phyloP scores from a whole-genome alignment of 2,797 vertebrate species.

The Petrocephalus schoutedeni region DNA sequence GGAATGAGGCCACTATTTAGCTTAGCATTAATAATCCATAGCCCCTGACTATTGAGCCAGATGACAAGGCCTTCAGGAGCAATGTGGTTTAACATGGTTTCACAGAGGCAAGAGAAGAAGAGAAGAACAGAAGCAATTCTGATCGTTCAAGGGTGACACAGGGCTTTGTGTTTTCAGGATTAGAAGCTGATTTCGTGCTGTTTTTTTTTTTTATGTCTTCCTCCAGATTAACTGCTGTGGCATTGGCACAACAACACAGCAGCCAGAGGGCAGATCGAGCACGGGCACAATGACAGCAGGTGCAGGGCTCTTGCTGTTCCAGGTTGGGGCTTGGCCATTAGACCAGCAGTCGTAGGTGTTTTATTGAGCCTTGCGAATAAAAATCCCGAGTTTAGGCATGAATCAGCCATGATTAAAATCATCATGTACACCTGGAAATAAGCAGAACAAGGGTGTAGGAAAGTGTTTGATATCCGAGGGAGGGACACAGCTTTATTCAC shows the following conservation, averaged over 20 bases:
- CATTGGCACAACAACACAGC: neutral
- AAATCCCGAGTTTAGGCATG: neutral
- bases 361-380: neutral
- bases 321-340: neutral
- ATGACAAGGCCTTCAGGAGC: neutral
- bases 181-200: neutral
- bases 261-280: neutral
- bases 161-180: neutral
- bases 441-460: neutral
- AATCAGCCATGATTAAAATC: neutral
- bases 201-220: neutral
- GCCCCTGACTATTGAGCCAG: neutral
- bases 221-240: neutral
- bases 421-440: neutral
- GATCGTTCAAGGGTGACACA: neutral
- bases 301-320: no score
- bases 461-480: neutral
- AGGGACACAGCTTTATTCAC: neutral
- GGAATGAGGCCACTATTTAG: neutral
- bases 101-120: neutral
- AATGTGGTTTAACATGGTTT: neutral
- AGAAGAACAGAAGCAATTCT: neutral
- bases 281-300: neutral
- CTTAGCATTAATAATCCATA: slow-evolving; percentile 17
- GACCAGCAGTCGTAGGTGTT: neutral